Conservation (phyloP, 92 coral and sea anemone genomes). For the Epizoanthus scotinus region DNA sequence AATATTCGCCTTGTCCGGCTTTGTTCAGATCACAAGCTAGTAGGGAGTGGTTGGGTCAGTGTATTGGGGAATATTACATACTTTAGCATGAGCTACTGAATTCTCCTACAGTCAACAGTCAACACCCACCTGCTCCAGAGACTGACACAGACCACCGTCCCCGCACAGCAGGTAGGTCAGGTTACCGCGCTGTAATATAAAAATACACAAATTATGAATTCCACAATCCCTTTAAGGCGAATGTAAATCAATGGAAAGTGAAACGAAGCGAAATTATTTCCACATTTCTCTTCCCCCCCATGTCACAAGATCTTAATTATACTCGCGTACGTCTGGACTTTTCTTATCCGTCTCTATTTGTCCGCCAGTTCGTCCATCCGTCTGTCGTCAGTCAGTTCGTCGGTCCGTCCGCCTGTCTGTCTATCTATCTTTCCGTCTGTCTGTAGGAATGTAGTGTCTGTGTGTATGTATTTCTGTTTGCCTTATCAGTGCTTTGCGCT, state of each 20-base stretch:
- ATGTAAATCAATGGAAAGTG: not conserved
- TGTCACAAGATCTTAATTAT: not conserved
- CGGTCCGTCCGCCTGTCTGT: not conserved
- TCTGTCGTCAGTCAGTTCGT: no score
- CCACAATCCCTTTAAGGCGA: not conserved
- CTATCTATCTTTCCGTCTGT: not conserved
- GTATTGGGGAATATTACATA: not conserved
- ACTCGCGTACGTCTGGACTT: no score
- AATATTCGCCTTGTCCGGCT: not conserved
- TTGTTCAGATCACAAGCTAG: not conserved
- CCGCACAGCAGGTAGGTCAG: conserved; percentile 94
- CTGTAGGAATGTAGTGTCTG: not conserved
- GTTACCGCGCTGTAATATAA: conserved; percentile 73
- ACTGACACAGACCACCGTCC: conserved; percentile 97
- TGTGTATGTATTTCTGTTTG: not conserved
- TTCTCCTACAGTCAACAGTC: not conserved
- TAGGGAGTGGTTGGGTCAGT: not conserved
- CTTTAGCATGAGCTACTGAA: not conserved
- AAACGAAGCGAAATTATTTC: not conserved
- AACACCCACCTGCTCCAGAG: conserved; percentile 85
- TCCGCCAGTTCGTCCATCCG: not conserved
- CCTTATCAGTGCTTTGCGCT: not conserved
- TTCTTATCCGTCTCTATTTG: no score
- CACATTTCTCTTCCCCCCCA: not conserved
- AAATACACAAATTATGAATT: not conserved